Evolutionary conservation across 2,888 invertebrate genomes (phyloP).

Genomic region (Tineola bisselliella): DNA sequence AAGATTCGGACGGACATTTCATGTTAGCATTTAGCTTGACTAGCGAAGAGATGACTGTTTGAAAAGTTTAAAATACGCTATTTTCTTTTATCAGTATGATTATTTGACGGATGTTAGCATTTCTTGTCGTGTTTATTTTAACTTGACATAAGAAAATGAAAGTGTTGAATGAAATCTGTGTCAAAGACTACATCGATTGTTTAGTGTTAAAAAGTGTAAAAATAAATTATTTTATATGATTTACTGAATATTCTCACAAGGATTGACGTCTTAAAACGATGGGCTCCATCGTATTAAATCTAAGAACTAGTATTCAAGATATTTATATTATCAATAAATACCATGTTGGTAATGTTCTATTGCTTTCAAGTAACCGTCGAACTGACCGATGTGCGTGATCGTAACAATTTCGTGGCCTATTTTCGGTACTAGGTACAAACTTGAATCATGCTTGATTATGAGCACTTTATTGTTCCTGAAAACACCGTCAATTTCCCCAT

Average conservation of each 20-base stretch:
- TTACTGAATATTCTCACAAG: too few species aligned
- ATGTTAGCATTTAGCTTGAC: too few species aligned
- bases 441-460: neutral
- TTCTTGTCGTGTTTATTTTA: neutral
- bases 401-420: neutral
- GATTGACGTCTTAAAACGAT: too few species aligned
- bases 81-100: neutral
- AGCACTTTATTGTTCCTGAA: neutral
- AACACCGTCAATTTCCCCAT: neutral
- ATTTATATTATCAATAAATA: too few species aligned
- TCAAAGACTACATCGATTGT: neutral
- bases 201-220: neutral
- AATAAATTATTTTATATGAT: neutral
- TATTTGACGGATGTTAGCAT: neutral
- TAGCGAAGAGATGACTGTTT: too few species aligned
- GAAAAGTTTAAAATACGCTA: too few species aligned
- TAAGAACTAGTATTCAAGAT: too few species aligned
- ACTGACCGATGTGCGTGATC: too few species aligned
- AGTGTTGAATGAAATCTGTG: neutral
- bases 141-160: neutral
- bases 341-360: too few species aligned
- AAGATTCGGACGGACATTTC: too few species aligned
- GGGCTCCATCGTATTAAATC: too few species aligned
- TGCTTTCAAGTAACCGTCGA: neutral
- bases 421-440: neutral